Evolutionary conservation across 2,888 invertebrate genomes (phyloP), one percentile per base, ranked within the genome.

Genomic region (Taphrorychus bicolor): DNA sequence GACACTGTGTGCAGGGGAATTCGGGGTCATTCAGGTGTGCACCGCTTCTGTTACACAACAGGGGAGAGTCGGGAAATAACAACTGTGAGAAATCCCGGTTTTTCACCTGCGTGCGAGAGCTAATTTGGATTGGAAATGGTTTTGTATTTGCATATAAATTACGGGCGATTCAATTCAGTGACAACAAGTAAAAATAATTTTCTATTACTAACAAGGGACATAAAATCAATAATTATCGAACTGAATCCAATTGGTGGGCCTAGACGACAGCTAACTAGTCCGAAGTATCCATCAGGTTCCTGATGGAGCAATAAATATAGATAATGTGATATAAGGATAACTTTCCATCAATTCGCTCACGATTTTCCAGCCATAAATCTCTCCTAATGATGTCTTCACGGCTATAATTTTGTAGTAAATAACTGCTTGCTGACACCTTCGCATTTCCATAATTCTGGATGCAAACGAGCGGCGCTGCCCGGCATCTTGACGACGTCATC

Each of bases 21-120:
- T 62, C 54, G 54, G 62, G 62, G 51, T 14, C 14, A 51, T 51
- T 62, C 62, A 62, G 62, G 62, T 62, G 62, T 62, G 56, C 45
- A 42, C 11, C 16, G n/a, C 23, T 2, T 19, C 52, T 14, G 19
- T 52, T 60, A 51, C 19, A 51, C 21, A 51, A 7, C 14, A 51
- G 51, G 51, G 51, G 51, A 51, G 51, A 51, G 51, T 51, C 51
- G 51, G 51, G 51, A 22, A 51, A 48, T 48, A 16, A 16, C 45
- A 45, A 51, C 21, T 48, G 51, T 51, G 51, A 51, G 51, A 51
- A 51, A 51, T 51, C 51, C 51, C 51, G 51, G 51, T 51, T 45
- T 51, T 51, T 51, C 51, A 51, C 51, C 51, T 51, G 51, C 7
- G 16, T 17, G 16, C 45, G 14, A 45, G 16, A 45, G 14, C 14